Conservation (phyloP, 2,113 vertebrate species). For the Chinchilla lanigera region DNA sequence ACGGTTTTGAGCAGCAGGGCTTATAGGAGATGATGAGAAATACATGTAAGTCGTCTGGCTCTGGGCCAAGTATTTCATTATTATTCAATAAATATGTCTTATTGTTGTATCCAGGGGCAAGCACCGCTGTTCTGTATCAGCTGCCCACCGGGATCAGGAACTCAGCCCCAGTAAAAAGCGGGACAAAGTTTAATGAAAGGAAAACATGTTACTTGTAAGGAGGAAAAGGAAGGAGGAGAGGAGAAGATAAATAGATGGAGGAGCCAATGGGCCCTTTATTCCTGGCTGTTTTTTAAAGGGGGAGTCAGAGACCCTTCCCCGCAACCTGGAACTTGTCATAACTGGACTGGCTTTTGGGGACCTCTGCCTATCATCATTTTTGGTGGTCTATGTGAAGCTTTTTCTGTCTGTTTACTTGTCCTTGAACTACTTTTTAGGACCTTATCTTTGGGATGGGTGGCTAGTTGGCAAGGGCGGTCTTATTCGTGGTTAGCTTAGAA, state of each 20-base stretch:
- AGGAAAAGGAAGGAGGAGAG: neutral
- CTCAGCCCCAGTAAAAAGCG: neutral
- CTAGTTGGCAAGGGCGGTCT: neutral
- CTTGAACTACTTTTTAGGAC: neutral
- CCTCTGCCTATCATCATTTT: neutral
- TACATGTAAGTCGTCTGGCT: neutral
- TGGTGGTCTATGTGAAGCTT: neutral
- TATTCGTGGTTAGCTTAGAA: neutral
- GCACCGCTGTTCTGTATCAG: neutral
- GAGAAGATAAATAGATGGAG: neutral
- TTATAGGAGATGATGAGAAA: neutral
- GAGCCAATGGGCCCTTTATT: neutral
- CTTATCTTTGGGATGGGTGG: neutral
- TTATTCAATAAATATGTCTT: neutral
- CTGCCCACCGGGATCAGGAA: neutral
- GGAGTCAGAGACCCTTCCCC: neutral
- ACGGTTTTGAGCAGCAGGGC: neutral
- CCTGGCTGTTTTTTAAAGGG: neutral
- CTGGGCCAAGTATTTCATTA: neutral
- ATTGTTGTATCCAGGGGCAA: neutral
- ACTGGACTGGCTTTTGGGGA: neutral
- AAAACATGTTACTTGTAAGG: neutral
- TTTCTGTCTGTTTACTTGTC: neutral
- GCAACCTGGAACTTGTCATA: neutral
- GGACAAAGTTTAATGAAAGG: neutral